These are phyloP conservation scores for Galerucella pusilla DNA, from an alignment of 2,888 invertebrate genomes.

Conservation along the genomic window DNA sequence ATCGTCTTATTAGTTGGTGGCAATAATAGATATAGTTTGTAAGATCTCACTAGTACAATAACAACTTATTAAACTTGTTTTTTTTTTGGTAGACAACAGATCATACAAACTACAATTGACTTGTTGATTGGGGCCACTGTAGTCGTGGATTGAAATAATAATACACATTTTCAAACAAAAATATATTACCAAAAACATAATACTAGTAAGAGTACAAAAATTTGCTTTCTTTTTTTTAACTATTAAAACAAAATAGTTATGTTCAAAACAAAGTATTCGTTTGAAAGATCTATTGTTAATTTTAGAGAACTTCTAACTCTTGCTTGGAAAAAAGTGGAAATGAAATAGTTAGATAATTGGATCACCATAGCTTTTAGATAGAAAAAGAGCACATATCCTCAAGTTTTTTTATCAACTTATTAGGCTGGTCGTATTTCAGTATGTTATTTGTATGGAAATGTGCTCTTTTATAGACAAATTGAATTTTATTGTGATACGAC, in stretches of 20 bases:
- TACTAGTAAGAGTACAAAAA: conserved; percentile 15
- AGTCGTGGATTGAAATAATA: background rate
- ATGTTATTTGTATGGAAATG: background rate
- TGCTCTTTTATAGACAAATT: conserved; percentile 9
- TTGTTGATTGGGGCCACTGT: no score
- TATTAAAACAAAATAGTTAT: conserved; percentile 5
- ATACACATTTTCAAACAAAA: conserved; percentile 5
- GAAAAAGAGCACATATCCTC: conserved; percentile 6
- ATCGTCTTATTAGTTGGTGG: no score
- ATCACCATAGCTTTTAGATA: conserved; percentile 3
- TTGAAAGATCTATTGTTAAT: conserved; percentile 12
- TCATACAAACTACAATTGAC: no score
- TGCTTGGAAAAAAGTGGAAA: background rate
- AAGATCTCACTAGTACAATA: no score
- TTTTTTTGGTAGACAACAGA: no score
- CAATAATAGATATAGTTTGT: no score
- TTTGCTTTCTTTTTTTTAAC: background rate
- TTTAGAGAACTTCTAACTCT: conserved; percentile 1
- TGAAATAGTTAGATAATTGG: conserved; percentile 6
- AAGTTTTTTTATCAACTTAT: background rate
- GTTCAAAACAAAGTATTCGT: background rate
- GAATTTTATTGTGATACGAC: background rate
- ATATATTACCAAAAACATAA: conserved; percentile 10
- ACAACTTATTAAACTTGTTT: no score
- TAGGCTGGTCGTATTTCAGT: background rate